A percentile compares a stretch with the other conserved stretches of the same genome.
Evolutionary conservation across 2,113 vertebrate genomes (phyloP).

Genomic region (Antechinus stuartii): DNA sequence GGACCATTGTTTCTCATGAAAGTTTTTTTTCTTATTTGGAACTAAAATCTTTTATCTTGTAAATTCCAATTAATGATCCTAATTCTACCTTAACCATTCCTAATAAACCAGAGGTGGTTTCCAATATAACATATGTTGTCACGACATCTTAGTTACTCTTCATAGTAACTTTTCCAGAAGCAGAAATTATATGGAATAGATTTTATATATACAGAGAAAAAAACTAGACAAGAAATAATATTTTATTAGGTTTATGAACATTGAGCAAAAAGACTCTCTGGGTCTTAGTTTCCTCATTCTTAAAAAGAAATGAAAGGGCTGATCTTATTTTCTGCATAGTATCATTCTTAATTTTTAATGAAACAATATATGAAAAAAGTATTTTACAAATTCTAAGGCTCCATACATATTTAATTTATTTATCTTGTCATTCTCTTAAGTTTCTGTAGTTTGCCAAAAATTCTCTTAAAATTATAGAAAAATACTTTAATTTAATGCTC

Average conservation of each 20-base stretch:
- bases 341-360: background rate
- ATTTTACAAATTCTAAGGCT: background rate
- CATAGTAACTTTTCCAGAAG: background rate
- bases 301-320: background rate
- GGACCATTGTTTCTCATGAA: background rate
- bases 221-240: background rate
- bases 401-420: background rate
- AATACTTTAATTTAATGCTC: background rate
- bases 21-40: background rate
- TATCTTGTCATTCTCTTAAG: background rate
- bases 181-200: background rate
- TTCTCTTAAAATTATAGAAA: background rate
- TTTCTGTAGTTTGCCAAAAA: background rate
- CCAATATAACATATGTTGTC: background rate
- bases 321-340: background rate
- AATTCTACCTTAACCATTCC: background rate
- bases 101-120: background rate
- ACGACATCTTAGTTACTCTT: background rate
- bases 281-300: background rate
- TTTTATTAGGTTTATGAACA: background rate
- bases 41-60: background rate
- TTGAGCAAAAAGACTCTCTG: background rate
- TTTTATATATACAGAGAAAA: background rate
- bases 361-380: background rate
- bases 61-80: background rate